phyloP scores from a whole-genome alignment of 2,797 vertebrate species.

The Synanceia verrucosa region DNA sequence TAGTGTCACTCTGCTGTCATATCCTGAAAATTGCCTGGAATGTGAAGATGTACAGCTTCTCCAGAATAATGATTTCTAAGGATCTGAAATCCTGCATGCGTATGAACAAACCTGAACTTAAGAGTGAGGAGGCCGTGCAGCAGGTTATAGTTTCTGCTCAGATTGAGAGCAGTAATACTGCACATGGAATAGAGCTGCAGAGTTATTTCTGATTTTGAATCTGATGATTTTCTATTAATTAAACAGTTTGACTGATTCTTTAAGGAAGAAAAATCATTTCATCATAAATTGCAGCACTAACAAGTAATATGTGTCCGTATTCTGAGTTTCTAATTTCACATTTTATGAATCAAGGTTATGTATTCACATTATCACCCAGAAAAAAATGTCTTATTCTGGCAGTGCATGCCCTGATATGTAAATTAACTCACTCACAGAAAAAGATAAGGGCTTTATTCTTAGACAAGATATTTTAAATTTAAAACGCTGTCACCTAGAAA shows the following conservation, averaged over 20 bases:
- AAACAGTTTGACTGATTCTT: too few relatives aligned
- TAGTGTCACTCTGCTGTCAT: background rate
- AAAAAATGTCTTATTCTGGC: background rate
- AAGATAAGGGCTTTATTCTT: slow-evolving; percentile 34
- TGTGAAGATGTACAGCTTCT: slow-evolving; percentile 25
- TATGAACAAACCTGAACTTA: slow-evolving; percentile 29
- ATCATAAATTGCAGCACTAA: too few relatives aligned
- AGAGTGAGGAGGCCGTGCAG: slow-evolving; percentile 10
- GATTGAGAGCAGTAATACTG: background rate
- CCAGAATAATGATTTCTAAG: slow-evolving; percentile 31
- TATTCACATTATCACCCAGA: background rate
- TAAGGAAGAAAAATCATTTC: too few relatives aligned
- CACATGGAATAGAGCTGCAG: too few relatives aligned
- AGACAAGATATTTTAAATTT: slow-evolving; percentile 36
- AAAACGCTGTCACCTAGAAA: slow-evolving; percentile 16
- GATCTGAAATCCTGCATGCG: slow-evolving; percentile 2
- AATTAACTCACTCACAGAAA: slow-evolving; percentile 13
- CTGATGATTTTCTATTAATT: too few relatives aligned
- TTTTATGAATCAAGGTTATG: background rate
- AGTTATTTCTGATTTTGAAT: too few relatives aligned
- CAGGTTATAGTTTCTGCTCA: background rate
- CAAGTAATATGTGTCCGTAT: background rate
- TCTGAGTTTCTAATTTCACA: background rate
- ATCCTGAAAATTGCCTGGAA: slow-evolving; percentile 11
- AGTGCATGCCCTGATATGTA: slow-evolving; percentile 16